A percentile compares a stretch with the other conserved stretches of the same genome.
These are phyloP conservation scores for Drosophila neotestacea DNA, from an alignment of 2,888 invertebrate genomes.

Conservation along the genomic window DNA sequence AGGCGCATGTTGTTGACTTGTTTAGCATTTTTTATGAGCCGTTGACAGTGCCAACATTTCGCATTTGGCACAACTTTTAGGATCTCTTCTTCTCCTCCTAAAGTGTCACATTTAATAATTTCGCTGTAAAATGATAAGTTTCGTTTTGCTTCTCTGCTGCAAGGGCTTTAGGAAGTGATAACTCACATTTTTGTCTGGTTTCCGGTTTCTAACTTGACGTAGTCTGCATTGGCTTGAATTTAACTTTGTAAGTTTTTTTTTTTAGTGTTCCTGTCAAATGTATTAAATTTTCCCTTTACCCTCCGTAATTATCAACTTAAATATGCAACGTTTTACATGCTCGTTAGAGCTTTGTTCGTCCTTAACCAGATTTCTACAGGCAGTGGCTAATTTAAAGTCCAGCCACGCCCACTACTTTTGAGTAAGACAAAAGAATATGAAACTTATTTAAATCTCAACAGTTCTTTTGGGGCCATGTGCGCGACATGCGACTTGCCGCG, in stretches of 20 bases:
- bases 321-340: constrained; percentile 26
- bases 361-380: not conserved
- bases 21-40: constrained; percentile 71
- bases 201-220: constrained; percentile 5
- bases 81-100: constrained; percentile 1
- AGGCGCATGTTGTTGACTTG: constrained; percentile 66
- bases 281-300: constrained; percentile 4
- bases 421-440: constrained; percentile 61
- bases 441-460: constrained; percentile 66
- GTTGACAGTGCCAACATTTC: constrained; percentile 48
- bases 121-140: constrained; percentile 53
- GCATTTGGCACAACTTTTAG: constrained; percentile 34
- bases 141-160: not conserved
- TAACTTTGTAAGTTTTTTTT: not conserved
- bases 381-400: constrained; percentile 55
- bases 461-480: constrained; percentile 43
- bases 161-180: constrained; percentile 9
- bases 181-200: not conserved
- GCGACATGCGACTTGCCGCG: constrained; percentile 20
- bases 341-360: constrained; percentile 28
- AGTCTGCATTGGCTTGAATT: constrained; percentile 9
- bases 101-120: constrained; percentile 68
- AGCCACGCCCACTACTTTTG: constrained; percentile 27
- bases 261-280: not conserved
- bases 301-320: constrained; percentile 24